Base-by-base conservation (phyloP, 2,113 vertebrate species). In the Melozone crissalis region DNA sequence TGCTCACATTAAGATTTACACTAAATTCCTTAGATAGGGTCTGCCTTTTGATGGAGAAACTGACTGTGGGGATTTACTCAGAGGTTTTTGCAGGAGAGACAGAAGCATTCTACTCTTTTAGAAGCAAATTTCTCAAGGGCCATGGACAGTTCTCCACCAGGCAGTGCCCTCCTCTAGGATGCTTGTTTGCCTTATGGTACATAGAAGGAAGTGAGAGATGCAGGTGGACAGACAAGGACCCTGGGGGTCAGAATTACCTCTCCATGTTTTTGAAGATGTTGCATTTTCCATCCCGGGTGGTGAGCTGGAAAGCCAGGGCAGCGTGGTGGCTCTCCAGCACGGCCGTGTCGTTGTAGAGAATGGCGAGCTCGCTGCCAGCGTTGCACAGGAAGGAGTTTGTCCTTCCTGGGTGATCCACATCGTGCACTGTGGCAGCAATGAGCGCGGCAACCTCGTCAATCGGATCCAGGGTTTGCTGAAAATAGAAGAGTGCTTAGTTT, bases 361-460 rank as follows among this genome's bases (percentile, higher is more conserved):
- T 97, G 2, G 99, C 99, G 27, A 99, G 98, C 93, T 99, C 98
- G 5, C 98, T 99, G 28, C 99, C 99, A 10, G 99, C 98, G 1
- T 99, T 99, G 95, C 99, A 99, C 95, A 99, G 98, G 98, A 99
- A 99, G 46, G 99, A 99, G 94, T 99, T 99, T 66, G 99, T 99
- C 58, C 99, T 98, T 66, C 99, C 99, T 2, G 99, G 99, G 93
- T 99, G 99, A 96, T 99, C 99, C 92, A 99, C 98, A 0, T 99
- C 99, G 1, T 99, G 99, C 28, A 99, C 98, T 3, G 99, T 98
- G 46, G 99, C 99, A 72, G 99, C 99, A 13, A 99, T 99, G 92
- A 99, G 98, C 17, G 99, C 99, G 0, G 99, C 99, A 28, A 98
- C 99, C 93, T 99, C 98, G 8, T 99, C 99, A 5, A 99, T 98